Evolutionary conservation across 2,113 vertebrate species (phyloP).

Genomic region (Salvelinus fontinalis): DNA sequence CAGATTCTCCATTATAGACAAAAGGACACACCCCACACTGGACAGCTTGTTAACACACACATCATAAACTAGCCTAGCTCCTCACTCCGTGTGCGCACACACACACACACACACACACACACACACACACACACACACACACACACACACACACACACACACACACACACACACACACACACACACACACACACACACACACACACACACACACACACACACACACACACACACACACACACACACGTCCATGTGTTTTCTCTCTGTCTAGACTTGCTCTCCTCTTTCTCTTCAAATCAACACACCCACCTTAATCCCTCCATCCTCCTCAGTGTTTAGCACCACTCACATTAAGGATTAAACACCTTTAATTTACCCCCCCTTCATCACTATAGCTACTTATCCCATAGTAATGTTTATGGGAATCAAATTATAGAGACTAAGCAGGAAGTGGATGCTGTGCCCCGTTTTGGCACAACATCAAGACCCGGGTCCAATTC

Average conservation of each 20-base stretch:
- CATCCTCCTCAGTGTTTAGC: not conserved
- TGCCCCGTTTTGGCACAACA: not conserved
- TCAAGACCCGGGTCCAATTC: not conserved
- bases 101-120: not conserved
- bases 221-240: slow-evolving; percentile 13
- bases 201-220: slow-evolving; percentile 4
- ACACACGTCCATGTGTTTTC: not conserved
- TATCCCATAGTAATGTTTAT: slow-evolving; percentile 32
- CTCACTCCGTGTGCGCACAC: not conserved
- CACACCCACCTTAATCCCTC: not conserved
- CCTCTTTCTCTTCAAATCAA: slow-evolving; percentile 11
- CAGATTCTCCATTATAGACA: too few relatives aligned
- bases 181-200: slow-evolving; percentile 2
- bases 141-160: not conserved
- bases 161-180: slow-evolving; percentile 7
- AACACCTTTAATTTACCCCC: slow-evolving; percentile 38
- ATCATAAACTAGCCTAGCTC: not conserved
- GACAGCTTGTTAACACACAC: not conserved
- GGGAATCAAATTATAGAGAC: slow-evolving; percentile 41
- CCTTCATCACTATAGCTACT: slow-evolving; percentile 14
- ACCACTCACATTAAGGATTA: slow-evolving; percentile 22
- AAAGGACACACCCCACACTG: not conserved
- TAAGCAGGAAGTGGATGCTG: slow-evolving; percentile 39
- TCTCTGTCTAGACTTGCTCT: slow-evolving; percentile 42
- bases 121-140: not conserved